Conservation (phyloP, 1,140 invertebrate genomes). For the Diorhabda carinulata region DNA sequence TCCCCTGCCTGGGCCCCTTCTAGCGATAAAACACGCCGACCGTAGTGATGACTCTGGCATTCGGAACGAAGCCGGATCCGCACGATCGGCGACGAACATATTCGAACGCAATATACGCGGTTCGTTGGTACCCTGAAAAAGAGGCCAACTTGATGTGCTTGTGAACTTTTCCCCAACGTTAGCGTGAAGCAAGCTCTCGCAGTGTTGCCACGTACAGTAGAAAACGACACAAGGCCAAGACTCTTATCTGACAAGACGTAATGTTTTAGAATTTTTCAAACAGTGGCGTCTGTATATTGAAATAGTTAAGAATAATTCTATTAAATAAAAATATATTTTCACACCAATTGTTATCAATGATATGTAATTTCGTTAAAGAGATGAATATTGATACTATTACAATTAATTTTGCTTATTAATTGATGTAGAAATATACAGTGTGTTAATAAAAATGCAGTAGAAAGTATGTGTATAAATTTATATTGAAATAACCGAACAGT, state of each 20-base stretch:
- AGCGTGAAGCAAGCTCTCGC: conserved; percentile 31
- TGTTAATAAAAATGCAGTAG: no score
- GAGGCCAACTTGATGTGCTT: conserved; percentile 39
- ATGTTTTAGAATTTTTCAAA: conserved; percentile 2
- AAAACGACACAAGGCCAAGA: conserved; percentile 1
- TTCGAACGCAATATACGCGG: conserved; percentile 17
- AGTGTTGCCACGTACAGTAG: conserved; percentile 24
- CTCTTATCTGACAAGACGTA: conserved; percentile 14
- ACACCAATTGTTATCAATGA: no score
- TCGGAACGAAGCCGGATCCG: conserved; percentile 18
- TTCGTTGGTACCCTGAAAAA: conserved; percentile 30
- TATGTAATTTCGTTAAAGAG: no score
- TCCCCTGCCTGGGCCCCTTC: conserved; percentile 42
- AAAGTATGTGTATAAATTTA: background rate
- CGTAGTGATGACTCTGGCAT: conserved; percentile 8
- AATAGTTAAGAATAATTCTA: no score
- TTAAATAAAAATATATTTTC: no score
- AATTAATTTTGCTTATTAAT: no score
- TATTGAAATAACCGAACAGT: background rate
- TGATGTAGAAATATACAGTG: no score
- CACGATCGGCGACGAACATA: conserved; percentile 9
- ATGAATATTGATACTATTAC: no score
- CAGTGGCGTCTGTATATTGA: no score
- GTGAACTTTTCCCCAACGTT: conserved; percentile 40
- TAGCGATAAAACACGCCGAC: conserved; percentile 36